Evolutionary conservation across 2,113 vertebrate genomes (phyloP).

Genomic region (Chaetura pelagica): DNA sequence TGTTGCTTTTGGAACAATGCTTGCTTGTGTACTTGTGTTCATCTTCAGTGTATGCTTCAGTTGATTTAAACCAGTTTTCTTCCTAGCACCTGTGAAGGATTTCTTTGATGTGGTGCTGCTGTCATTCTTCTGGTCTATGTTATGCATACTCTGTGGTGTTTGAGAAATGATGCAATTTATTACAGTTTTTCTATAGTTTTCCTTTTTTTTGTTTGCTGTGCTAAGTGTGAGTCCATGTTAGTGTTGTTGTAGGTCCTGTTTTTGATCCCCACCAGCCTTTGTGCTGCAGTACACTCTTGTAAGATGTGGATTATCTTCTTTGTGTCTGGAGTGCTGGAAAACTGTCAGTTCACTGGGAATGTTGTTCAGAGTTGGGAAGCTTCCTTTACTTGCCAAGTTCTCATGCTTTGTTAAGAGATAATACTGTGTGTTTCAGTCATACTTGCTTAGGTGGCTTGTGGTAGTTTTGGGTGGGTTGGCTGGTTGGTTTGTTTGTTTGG

Average conservation of each 20-base stretch:
- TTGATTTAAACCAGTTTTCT: neutral
- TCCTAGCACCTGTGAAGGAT: neutral
- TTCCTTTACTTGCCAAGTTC: neutral
- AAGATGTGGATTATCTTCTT: neutral
- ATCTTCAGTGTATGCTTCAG: neutral
- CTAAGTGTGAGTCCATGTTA: neutral
- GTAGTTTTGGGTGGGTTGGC: neutral
- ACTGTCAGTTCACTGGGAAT: neutral
- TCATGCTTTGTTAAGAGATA: neutral
- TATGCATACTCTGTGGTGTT: neutral
- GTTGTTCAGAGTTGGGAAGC: neutral
- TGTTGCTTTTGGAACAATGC: neutral
- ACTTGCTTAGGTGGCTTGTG: neutral
- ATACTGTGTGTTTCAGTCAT: neutral
- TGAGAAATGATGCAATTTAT: neutral
- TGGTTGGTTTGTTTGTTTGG: neutral
- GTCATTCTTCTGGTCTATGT: neutral
- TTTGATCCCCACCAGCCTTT: neutral
- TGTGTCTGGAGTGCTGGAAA: neutral
- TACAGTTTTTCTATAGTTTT: neutral
- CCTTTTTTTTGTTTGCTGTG: neutral
- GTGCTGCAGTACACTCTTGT: neutral
- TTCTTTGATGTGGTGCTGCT: neutral
- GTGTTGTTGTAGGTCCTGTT: neutral
- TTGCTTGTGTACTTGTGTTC: neutral